Evolutionary conservation across 2,113 vertebrate species (phyloP), one percentile per base, ranked within the genome.

Genomic region (Cryptomyrus ogoouensis): DNA sequence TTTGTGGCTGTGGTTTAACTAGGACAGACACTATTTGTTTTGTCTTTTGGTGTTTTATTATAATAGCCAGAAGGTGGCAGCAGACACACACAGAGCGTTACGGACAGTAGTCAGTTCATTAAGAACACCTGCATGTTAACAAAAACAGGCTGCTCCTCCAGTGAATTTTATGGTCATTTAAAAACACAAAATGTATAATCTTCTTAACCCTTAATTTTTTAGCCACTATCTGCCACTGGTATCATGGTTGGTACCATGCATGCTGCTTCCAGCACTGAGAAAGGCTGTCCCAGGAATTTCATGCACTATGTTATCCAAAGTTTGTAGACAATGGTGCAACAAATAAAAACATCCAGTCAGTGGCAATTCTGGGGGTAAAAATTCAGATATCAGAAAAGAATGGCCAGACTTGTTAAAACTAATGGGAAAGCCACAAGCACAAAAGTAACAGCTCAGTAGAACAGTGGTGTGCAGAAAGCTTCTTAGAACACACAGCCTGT

Each of bases 21-120:
- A 39, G 70, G 35, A 77, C 70, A 39, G 13, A 77, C 70, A 77
- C 70, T 35, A 35, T 77, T 77, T 39, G 7, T 27, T 13, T 49
- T 50, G 9, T 24, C 56, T n/a, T 70, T 58, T 66, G 62, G 42
- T 24, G 70, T 46, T 47, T 46, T 44, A 88, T 47, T 35, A 62
- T 46, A 17, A 46, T 47, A n/a, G 47, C 87, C 93, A 92, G 88
- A 90, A 92, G 92, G 90, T 90, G 91, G 93, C 91, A 91, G 46
- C 42, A 91, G 77, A 91, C 15, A 90, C 89, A 91, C 47, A 83
- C 46, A 15, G 5, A 91, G 27, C 15, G 39, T 15, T 77, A 31
- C 3, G 62, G 24, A 66, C n/a, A 66, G 70, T 39, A 10, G 31
- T 15, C 31, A 85, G 86, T 88, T 88, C 27, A 31, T 50, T 47